phyloP scores from a whole-genome alignment of 2,797 vertebrate genomes.

The Coreius guichenoti region DNA sequence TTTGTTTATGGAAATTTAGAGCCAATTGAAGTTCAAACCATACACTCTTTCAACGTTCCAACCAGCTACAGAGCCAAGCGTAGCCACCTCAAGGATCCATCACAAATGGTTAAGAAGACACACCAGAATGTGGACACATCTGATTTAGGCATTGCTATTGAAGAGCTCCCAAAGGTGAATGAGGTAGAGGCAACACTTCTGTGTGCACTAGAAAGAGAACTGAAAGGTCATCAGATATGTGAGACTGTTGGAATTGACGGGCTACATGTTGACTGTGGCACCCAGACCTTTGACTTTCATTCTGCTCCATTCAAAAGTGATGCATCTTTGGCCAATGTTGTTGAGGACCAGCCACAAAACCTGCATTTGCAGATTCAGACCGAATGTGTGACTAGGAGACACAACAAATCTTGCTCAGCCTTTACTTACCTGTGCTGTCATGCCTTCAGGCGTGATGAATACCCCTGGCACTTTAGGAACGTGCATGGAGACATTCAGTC shows the following conservation, averaged over 20 bases:
- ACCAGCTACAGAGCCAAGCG: conserved; percentile 87
- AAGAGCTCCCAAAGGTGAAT: conserved; percentile 85
- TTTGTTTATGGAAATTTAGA: conserved; percentile 87
- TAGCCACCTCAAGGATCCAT: conserved; percentile 82
- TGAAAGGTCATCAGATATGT: conserved; percentile 89
- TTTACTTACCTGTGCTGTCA: conserved; percentile 91
- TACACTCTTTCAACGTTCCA: conserved; percentile 89
- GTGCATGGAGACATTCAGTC: conserved; percentile 91
- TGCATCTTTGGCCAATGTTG: conserved; percentile 81
- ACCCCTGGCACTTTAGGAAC: conserved; percentile 88
- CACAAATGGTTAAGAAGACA: conserved; percentile 74
- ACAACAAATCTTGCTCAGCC: conserved; percentile 90
- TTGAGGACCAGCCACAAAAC: conserved; percentile 65
- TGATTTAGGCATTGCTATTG: conserved; percentile 79
- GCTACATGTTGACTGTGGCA: conserved; percentile 84
- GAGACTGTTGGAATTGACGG: conserved; percentile 82
- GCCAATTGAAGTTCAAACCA: conserved; percentile 88
- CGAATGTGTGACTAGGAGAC: conserved; percentile 87
- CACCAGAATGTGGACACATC: conserved; percentile 87
- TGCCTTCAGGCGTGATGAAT: conserved; percentile 89
- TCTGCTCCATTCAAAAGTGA: conserved; percentile 80
- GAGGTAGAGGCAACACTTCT: conserved; percentile 85
- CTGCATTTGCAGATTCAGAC: conserved; percentile 88
- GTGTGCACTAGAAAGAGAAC: conserved; percentile 90
- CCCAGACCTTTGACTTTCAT: conserved; percentile 89